A percentile compares a stretch with the other conserved stretches of the same genome.
Evolutionary conservation across 1,140 invertebrate genomes (phyloP).

Genomic region (Sesamia nonagrioides): DNA sequence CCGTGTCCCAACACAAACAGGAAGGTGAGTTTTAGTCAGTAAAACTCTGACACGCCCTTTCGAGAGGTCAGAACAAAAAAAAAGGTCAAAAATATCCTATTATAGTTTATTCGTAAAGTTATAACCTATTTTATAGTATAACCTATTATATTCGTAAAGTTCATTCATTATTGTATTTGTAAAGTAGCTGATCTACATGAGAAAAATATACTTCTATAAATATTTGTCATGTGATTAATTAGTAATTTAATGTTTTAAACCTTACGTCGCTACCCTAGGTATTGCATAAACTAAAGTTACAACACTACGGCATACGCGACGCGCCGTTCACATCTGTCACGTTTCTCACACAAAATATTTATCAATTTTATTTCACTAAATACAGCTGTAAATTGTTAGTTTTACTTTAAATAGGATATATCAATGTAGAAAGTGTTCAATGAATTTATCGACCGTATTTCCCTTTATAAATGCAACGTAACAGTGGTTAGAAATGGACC

Average conservation of each 20-base stretch:
- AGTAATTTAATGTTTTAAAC: neutral
- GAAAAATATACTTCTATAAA: too few relatives aligned
- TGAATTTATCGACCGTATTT: constrained; percentile 13
- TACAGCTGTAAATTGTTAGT: constrained; percentile 47
- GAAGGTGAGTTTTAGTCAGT: too few relatives aligned
- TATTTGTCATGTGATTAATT: too few relatives aligned
- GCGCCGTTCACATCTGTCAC: constrained; percentile 62
- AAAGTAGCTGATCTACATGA: too few relatives aligned
- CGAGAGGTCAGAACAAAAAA: too few relatives aligned
- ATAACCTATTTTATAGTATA: too few relatives aligned
- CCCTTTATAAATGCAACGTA: constrained; percentile 67
- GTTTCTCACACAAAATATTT: constrained; percentile 60
- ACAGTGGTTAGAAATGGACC: constrained; percentile 81
- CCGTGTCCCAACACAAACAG: too few relatives aligned
- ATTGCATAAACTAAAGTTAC: neutral
- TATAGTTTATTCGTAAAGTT: too few relatives aligned
- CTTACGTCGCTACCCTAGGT: neutral
- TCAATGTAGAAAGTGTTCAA: neutral
- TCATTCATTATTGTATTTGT: too few relatives aligned
- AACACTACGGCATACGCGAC: constrained; percentile 56
- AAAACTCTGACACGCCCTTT: too few relatives aligned
- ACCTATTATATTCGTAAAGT: too few relatives aligned
- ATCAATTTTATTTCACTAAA: constrained; percentile 52
- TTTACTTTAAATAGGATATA: constrained; percentile 1
- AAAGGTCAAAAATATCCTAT: too few relatives aligned